A percentile compares a stretch with the other conserved stretches of the same genome.
Evolutionary conservation across 2,797 vertebrate genomes (phyloP).

Genomic region (Muraenolepis orangiensis): DNA sequence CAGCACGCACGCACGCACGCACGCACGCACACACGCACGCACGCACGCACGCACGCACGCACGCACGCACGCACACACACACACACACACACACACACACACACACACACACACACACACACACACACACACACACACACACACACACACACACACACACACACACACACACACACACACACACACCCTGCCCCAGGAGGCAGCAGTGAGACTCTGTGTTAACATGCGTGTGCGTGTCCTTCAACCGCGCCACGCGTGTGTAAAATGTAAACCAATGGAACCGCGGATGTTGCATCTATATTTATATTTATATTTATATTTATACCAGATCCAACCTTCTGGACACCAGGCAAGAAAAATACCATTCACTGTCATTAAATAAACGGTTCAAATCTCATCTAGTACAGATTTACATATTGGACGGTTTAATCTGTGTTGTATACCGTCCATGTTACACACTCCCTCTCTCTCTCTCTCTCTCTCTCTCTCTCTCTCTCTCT

Average conservation of each 20-base stretch:
- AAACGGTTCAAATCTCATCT: too few relatives aligned
- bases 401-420: too few relatives aligned
- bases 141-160: background rate
- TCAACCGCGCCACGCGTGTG: background rate
- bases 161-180: conserved; percentile 4
- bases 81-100: background rate
- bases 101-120: background rate
- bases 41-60: background rate
- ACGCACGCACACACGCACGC: too few relatives aligned
- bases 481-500: background rate
- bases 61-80: conserved; percentile 3
- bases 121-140: conserved; percentile 1
- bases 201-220: conserved; percentile 6
- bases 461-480: conserved; percentile 8
- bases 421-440: too few relatives aligned
- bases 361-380: too few relatives aligned
- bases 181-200: background rate
- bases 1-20: background rate
- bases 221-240: background rate
- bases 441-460: too few relatives aligned
- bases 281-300: background rate
- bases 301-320: too few relatives aligned
- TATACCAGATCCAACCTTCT: too few relatives aligned
- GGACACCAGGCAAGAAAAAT: too few relatives aligned
- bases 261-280: background rate